A percentile compares a stretch with the other conserved stretches of the same genome.
These are phyloP conservation scores for Rhinogobio ventralis DNA, from an alignment of 2,797 vertebrate species.

Conservation along the genomic window DNA sequence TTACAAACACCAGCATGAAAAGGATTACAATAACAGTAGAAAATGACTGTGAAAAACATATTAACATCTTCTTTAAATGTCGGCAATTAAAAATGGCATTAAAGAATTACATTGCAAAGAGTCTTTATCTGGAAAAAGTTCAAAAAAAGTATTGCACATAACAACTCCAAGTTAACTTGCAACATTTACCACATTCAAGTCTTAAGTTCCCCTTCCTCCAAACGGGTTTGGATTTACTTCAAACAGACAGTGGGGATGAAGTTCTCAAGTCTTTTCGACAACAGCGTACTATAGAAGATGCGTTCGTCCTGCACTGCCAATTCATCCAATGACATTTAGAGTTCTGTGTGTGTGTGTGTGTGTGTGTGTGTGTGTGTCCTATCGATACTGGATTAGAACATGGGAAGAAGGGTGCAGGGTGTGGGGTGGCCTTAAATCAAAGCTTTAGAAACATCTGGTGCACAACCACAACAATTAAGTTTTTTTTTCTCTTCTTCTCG, in stretches of 20 bases:
- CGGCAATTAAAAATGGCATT: constrained; percentile 99
- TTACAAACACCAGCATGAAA: constrained; percentile 99
- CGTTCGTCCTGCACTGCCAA: constrained; percentile 91
- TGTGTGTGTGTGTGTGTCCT: constrained; percentile 69
- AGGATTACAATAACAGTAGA: constrained; percentile 99
- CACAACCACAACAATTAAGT: constrained; percentile 97
- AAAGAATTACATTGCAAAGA: constrained; percentile 99
- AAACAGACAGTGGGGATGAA: constrained; percentile 81
- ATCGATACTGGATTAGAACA: constrained; percentile 91
- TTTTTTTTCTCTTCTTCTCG: constrained; percentile 68
- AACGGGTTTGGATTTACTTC: constrained; percentile 75
- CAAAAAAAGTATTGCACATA: constrained; percentile 99
- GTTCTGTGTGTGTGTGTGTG: constrained; percentile 61
- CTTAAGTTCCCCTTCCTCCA: constrained; percentile 98
- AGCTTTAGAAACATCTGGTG: constrained; percentile 99
- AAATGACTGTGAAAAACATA: constrained; percentile 97
- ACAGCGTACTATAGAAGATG: constrained; percentile 92
- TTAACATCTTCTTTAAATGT: constrained; percentile 99
- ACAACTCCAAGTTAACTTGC: constrained; percentile 99
- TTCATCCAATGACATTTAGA: constrained; percentile 68
- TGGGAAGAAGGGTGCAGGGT: constrained; percentile 61
- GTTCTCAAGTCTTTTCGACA: constrained; percentile 98
- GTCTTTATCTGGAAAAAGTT: constrained; percentile 96
- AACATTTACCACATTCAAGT: constrained; percentile 99
- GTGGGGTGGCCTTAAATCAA: constrained; percentile 79